Evolutionary conservation across 2,113 vertebrate genomes (phyloP).

Genomic region (Ranitomeya variabilis): DNA sequence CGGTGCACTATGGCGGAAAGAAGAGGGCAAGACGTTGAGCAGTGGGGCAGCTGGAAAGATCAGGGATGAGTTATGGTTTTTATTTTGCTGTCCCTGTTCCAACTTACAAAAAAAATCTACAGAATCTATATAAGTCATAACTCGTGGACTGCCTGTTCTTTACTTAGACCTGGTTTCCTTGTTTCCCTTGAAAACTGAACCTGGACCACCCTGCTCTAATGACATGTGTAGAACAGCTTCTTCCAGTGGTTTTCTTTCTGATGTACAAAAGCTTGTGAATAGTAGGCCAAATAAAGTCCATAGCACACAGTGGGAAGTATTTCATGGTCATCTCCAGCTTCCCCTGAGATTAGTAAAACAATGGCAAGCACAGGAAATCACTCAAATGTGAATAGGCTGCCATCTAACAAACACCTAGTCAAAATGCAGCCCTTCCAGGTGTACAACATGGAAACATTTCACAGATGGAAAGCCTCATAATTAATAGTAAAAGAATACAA

Average conservation of each 20-base stretch:
- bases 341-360: slow-evolving; percentile 53
- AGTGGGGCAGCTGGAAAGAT: no score
- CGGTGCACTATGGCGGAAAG: no score
- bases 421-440: slow-evolving; percentile 25
- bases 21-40: no score
- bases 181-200: background rate
- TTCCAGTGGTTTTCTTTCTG: slow-evolving; percentile 1
- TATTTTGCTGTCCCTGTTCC: no score
- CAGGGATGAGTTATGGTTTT: no score
- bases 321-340: slow-evolving; percentile 40
- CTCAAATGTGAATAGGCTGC: slow-evolving; percentile 23
- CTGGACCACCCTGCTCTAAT: slow-evolving; percentile 19
- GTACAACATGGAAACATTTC: background rate
- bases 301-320: slow-evolving; percentile 29
- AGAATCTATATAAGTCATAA: no score
- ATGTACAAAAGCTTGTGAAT: slow-evolving; percentile 13
- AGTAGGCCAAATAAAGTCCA: background rate
- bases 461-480: background rate
- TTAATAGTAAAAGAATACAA: background rate
- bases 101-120: no score
- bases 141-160: background rate
- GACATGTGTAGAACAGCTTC: slow-evolving; percentile 14
- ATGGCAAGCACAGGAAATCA: slow-evolving; percentile 38
- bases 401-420: background rate
- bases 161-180: background rate